Evolutionary conservation across 1,140 invertebrate species (phyloP).

Genomic region (Chironomus striatipennis): DNA sequence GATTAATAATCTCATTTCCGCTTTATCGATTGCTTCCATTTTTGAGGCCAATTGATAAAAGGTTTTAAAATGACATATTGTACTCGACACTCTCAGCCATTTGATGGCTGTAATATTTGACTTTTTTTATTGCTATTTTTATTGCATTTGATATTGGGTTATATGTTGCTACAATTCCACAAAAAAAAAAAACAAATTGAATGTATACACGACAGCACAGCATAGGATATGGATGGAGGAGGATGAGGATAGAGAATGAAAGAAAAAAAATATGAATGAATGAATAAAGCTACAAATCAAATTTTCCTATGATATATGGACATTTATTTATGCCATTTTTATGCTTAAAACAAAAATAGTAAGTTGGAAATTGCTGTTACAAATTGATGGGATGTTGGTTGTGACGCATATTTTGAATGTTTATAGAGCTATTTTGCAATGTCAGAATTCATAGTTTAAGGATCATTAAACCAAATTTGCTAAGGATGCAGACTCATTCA

Average conservation of each 20-base stretch:
- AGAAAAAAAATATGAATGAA: too few relatives aligned
- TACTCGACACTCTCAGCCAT: not conserved
- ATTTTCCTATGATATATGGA: not conserved
- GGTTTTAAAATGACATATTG: not conserved
- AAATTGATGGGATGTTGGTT: too few relatives aligned
- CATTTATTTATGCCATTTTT: slow-evolving; percentile 14
- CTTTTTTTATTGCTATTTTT: too few relatives aligned
- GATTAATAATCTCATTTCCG: not conserved
- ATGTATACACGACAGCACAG: not conserved
- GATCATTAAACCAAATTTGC: too few relatives aligned
- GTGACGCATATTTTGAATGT: too few relatives aligned
- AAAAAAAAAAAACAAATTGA: not conserved
- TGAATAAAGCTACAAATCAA: not conserved
- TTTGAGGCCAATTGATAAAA: not conserved
- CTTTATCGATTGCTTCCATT: not conserved
- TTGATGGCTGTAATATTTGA: too few relatives aligned
- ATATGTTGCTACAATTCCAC: too few relatives aligned
- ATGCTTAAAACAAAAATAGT: not conserved
- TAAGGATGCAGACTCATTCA: too few relatives aligned
- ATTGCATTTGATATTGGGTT: too few relatives aligned
- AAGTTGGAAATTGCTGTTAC: too few relatives aligned
- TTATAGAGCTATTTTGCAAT: too few relatives aligned
- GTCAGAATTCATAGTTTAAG: too few relatives aligned
- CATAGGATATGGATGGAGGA: not conserved
- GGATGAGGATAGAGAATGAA: not conserved